A percentile compares a stretch with the other conserved stretches of the same genome.
Conservation (phyloP, 1,140 invertebrate species). For the Mizuhopecten yessoensis region DNA sequence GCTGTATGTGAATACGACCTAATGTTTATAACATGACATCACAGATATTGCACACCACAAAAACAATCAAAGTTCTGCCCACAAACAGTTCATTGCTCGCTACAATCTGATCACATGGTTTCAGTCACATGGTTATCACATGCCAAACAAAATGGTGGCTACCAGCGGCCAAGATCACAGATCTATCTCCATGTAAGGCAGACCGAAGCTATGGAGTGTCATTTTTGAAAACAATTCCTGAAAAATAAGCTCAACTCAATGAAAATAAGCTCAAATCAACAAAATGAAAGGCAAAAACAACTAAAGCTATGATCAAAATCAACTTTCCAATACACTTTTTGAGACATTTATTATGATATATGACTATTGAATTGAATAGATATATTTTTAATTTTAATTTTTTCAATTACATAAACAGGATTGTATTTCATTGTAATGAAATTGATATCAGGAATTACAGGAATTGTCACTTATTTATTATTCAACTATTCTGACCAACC, state of each 20-base stretch:
- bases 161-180: slow-evolving; percentile 30
- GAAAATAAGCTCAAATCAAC: neutral
- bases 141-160: slow-evolving; percentile 37
- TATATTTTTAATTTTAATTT: neutral
- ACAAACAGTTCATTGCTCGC: slow-evolving; percentile 32
- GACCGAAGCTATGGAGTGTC: neutral
- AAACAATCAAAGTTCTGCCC: neutral
- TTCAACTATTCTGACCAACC: neutral
- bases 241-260: slow-evolving; percentile 26
- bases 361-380: no score
- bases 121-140: slow-evolving; percentile 38
- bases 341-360: no score
- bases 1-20: neutral
- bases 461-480: neutral
- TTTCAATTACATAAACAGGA: neutral
- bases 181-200: slow-evolving; percentile 33
- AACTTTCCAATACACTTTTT: no score
- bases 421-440: neutral
- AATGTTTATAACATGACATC: neutral
- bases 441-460: neutral
- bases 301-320: no score
- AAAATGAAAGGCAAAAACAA: neutral
- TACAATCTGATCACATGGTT: slow-evolving; percentile 38
- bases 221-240: slow-evolving; percentile 33
- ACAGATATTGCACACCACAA: slow-evolving; percentile 33